Evolutionary conservation across 2,888 invertebrate genomes (phyloP).

Genomic region (Chirona hameri): DNA sequence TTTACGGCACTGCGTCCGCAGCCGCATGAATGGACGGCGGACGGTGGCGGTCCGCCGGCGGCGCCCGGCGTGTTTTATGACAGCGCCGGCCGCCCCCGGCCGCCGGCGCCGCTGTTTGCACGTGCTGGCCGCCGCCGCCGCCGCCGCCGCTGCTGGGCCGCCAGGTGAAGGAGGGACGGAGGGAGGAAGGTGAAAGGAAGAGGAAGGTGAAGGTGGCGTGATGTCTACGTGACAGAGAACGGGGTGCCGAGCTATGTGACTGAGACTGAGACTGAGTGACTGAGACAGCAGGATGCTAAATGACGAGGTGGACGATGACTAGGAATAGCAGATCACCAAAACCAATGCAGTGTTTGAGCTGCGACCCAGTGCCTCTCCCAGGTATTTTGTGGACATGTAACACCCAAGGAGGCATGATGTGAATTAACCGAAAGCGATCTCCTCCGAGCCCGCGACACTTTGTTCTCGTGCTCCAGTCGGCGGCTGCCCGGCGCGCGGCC

Average conservation of each 20-base stretch:
- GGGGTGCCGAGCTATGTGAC: neutral
- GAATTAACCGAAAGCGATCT: too few relatives aligned
- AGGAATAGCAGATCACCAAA: too few relatives aligned
- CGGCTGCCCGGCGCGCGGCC: too few relatives aligned
- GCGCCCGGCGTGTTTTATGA: neutral
- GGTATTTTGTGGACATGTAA: too few relatives aligned
- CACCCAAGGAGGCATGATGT: too few relatives aligned
- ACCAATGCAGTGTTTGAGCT: too few relatives aligned
- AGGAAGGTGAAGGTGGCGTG: neutral
- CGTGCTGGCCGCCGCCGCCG: neutral
- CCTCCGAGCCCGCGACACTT: too few relatives aligned
- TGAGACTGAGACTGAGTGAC: neutral
- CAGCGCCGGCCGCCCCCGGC: neutral
- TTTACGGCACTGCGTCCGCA: neutral
- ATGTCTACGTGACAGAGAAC: neutral
- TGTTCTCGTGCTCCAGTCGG: too few relatives aligned
- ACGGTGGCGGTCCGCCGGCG: neutral
- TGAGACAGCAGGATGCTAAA: neutral
- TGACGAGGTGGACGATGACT: neutral
- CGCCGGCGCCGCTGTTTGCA: neutral
- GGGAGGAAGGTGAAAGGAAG: neutral
- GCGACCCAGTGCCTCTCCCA: too few relatives aligned
- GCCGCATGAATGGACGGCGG: conserved; percentile 4
- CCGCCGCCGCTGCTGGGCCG: neutral
- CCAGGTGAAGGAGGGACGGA: neutral